Percentiles rank a stretch among this genome's conserved stretches.
These are phyloP conservation scores for Brachyptera putata DNA, from an alignment of 2,888 invertebrate species.

Conservation along the genomic window DNA sequence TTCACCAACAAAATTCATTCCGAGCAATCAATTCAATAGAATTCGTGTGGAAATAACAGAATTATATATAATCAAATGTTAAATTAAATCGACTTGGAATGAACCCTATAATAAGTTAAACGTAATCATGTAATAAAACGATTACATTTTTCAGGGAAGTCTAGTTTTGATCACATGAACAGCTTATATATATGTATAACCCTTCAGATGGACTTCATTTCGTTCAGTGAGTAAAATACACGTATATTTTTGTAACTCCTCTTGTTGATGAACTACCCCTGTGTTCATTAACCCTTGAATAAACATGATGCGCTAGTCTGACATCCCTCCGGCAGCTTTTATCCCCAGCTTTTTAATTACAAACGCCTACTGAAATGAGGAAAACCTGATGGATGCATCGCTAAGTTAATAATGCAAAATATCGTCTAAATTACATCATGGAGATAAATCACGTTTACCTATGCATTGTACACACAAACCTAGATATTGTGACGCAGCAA, in stretches of 20 bases:
- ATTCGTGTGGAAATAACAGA: too few species aligned
- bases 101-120: too few species aligned
- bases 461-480: background rate
- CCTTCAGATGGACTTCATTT: too few species aligned
- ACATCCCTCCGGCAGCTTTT: constrained; percentile 1
- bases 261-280: background rate
- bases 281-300: constrained; percentile 2
- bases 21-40: too few species aligned
- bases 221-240: too few species aligned
- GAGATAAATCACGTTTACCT: constrained; percentile 13
- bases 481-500: background rate
- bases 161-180: too few species aligned
- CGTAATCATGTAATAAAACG: too few species aligned
- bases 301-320: constrained; percentile 10
- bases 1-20: too few species aligned
- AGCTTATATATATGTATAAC: too few species aligned
- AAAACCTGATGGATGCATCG: constrained; percentile 7
- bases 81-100: too few species aligned
- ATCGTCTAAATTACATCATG: constrained; percentile 7
- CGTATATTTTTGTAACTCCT: background rate
- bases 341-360: constrained; percentile 12
- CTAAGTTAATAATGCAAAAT: constrained; percentile 20
- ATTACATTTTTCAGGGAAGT: too few species aligned
- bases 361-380: constrained; percentile 1
- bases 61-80: too few species aligned